These are phyloP conservation scores for Agonopterix subpropinquella DNA, from an alignment of 2,888 invertebrate species.

Conservation along the genomic window DNA sequence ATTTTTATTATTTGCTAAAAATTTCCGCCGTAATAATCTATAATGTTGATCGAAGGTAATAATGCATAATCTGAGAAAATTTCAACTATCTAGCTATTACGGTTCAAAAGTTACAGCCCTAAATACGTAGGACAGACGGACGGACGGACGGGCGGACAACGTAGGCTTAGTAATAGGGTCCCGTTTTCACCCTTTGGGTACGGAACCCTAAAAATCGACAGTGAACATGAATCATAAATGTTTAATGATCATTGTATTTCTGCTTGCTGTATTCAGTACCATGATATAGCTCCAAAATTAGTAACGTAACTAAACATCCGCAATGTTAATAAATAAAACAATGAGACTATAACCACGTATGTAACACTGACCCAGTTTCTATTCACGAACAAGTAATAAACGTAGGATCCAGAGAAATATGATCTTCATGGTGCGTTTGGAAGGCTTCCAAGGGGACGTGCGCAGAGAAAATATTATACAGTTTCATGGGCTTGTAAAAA, in stretches of 20 bases:
- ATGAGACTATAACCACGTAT: not conserved
- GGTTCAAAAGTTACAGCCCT: no score
- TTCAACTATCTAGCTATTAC: no score
- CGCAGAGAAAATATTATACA: constrained; percentile 9
- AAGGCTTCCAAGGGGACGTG: constrained; percentile 25
- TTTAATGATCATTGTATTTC: not conserved
- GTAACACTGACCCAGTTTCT: constrained; percentile 7
- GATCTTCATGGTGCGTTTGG: constrained; percentile 23
- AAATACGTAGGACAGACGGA: no score
- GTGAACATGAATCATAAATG: not conserved
- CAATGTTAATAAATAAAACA: constrained; percentile 1
- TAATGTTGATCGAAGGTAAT: no score
- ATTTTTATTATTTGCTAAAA: no score
- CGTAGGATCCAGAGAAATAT: constrained; percentile 18
- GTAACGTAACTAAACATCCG: not conserved
- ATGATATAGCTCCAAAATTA: not conserved
- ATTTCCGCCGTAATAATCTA: no score
- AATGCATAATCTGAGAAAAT: no score
- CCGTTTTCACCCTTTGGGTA: no score
- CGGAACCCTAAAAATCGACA: no score
- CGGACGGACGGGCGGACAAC: no score
- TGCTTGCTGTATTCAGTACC: not conserved
- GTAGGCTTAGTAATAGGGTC: no score
- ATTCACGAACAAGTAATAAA: constrained; percentile 10
- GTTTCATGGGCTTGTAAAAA: constrained; percentile 8